Base-by-base conservation (phyloP, 2,888 invertebrate species). In the Sycophila texana region DNA sequence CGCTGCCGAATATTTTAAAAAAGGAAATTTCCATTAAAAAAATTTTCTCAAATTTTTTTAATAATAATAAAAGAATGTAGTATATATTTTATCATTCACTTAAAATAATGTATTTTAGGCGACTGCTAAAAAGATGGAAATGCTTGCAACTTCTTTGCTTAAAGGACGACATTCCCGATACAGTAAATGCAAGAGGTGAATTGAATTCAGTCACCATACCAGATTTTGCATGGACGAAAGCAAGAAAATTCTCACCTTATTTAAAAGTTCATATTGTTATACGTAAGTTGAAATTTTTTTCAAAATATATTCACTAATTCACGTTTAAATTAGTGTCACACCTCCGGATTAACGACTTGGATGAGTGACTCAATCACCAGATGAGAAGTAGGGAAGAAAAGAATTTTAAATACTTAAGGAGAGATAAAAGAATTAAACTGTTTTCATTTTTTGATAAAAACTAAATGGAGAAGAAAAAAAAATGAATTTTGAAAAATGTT, bases 181-280 rank as follows among this genome's bases (percentile, higher is more conserved):
- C 60, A 2, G 4, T 60, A 16, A 78, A 78, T 55, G 14, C 7
- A 26, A 51, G n/a, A 16, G 78, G 74, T n/a, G 49, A 61, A 5
- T n/a, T 22, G 14, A 61, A 73, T 53, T 4, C 79, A n/a, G 51
- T 70, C 3, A 49, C 70, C 16, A 79, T 75, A 58, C 71, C 79
- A 7, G 79, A 79, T 55, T 58, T 14, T 51, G 49, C 53, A 0
- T 79, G 79, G 79, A 51, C 12, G 16, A 51, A 66, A 57, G 74
- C 39, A 0, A 49, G 60, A 66, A 70, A 66, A 47, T 75, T 14
- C 16, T 70, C 75, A 18, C 70, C 70, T 2, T 53, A 75, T 12
- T 66, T 79, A 18, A 79, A 61, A 60, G 79, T 79, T 30, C 79
- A 79, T 16, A 20, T 74, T 47, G 3, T 78, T 14, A 30, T 79